Conservation (phyloP, 2,888 invertebrate genomes). For the Caenorhabditis uteleia region DNA sequence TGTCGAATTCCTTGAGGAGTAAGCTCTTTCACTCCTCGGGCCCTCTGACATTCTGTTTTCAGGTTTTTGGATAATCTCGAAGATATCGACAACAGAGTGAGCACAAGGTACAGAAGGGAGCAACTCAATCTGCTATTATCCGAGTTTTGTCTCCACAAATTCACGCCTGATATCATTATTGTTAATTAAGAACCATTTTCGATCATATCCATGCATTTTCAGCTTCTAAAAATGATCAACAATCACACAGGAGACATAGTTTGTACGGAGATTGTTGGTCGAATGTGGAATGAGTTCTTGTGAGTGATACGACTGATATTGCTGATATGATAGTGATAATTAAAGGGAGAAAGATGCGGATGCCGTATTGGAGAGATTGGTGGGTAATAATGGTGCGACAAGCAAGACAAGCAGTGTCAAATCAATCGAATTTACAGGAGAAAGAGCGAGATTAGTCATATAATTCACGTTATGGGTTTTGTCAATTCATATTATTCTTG, state of each 20-base stretch:
- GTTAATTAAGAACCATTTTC: slow-evolving; percentile 4
- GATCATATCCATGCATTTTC: background rate
- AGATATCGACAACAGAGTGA: slow-evolving; percentile 16
- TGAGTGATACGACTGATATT: too few species aligned
- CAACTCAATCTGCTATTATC: slow-evolving; percentile 19
- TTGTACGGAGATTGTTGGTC: slow-evolving; percentile 40
- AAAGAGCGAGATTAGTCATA: slow-evolving; percentile 3
- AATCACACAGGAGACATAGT: slow-evolving; percentile 59
- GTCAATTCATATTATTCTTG: too few species aligned
- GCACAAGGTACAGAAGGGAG: slow-evolving; percentile 24
- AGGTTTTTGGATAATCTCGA: slow-evolving; percentile 39
- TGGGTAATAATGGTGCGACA: slow-evolving; percentile 11
- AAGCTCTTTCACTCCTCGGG: background rate
- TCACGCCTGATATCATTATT: slow-evolving; percentile 39
- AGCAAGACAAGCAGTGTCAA: slow-evolving; percentile 24
- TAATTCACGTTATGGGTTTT: too few species aligned
- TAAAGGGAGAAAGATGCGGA: slow-evolving; percentile 32
- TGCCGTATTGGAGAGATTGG: slow-evolving; percentile 20
- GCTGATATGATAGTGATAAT: background rate
- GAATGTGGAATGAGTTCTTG: slow-evolving; percentile 46
- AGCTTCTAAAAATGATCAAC: slow-evolving; percentile 53
- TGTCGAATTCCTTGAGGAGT: slow-evolving; percentile 29
- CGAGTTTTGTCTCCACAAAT: slow-evolving; percentile 35
- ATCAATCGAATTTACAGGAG: slow-evolving; percentile 2
- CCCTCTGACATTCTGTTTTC: background rate